Base-by-base conservation (phyloP, 2,797 vertebrate genomes). In the Gadopsis marmoratus region DNA sequence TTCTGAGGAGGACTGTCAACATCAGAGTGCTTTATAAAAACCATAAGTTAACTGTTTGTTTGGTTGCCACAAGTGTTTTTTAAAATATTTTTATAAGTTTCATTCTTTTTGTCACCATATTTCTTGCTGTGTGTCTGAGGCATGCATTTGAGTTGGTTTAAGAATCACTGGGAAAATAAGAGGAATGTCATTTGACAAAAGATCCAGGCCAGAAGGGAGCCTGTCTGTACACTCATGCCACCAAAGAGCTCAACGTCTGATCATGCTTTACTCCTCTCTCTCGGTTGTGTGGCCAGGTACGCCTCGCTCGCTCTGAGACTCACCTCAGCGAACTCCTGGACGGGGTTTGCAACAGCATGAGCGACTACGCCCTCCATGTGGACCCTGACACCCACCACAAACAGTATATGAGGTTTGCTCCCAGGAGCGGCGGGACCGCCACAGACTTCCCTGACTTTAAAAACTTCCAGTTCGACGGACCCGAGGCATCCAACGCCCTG, bases 251-350 rank as follows among this genome's bases (percentile, higher is more conserved):
- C 23, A 64, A 23, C 5, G 6, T 66, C 29, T 55, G 17, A 1
- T 37, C 60, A 16, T 81, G 68, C 67, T 54, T 43, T 37, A 11
- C 45, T 53, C 17, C 10, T 65, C 29, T 82, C 39, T 58, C 65
- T 68, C 41, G 43, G 4, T 56, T 72, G 56, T 58, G 21, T 68
- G 63, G 4, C 12, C 81, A 97, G 95, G 88, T 96, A 50, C 94
- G 95, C 26, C 85, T 95, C 10, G 95, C 93, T 63, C 95, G 94
- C 79, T 96, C 96, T 0, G 96, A 96, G 87, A 93, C 90, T 2
- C 93, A 96, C 89, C 94, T 96, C 41, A 92, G 63, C 0, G 96
- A 97, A 86, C 93, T 97, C 58, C 81, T 97, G 90, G 96, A 96
- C 12, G 81, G 74, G 5, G 92, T 96, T 55, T 96, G 96, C 48